Percentiles rank a stretch among this genome's conserved stretches.
Evolutionary conservation across 2,113 vertebrate genomes (phyloP).

Genomic region (Leucopternis melanops): DNA sequence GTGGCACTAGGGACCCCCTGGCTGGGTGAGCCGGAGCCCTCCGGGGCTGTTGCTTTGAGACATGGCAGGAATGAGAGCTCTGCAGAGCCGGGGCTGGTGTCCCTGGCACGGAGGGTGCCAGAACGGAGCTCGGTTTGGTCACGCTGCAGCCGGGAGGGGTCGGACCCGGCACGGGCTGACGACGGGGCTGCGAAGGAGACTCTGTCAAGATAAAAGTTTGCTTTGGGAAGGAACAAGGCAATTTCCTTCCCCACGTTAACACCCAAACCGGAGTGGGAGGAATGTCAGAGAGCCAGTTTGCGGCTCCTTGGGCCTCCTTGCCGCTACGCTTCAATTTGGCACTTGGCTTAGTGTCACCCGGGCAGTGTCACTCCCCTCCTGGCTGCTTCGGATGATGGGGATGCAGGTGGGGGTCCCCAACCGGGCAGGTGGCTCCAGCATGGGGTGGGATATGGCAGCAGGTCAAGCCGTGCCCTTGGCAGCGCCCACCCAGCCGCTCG

Average conservation of each 20-base stretch:
- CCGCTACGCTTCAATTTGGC: background rate
- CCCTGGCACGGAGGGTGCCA: background rate
- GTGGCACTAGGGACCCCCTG: background rate
- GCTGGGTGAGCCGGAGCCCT: background rate
- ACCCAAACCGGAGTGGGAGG: background rate
- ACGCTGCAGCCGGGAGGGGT: background rate
- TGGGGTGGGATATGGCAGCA: background rate
- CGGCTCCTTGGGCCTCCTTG: background rate
- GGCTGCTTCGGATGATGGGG: accelerated
- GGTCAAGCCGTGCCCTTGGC: background rate
- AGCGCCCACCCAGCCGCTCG: background rate
- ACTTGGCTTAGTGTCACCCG: background rate
- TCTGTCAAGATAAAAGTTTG: background rate
- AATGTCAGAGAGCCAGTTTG: background rate
- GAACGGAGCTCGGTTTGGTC: background rate
- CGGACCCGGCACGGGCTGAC: background rate
- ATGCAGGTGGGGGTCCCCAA: background rate
- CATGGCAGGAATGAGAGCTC: background rate
- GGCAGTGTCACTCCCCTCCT: background rate
- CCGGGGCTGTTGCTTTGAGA: background rate
- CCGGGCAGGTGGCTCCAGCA: accelerated
- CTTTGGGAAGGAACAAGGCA: background rate
- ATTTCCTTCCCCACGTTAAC: background rate
- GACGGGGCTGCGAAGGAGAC: background rate
- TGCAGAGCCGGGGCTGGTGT: background rate